phyloP scores from a whole-genome alignment of 2,113 vertebrate species.

The Regulus satrapa region DNA sequence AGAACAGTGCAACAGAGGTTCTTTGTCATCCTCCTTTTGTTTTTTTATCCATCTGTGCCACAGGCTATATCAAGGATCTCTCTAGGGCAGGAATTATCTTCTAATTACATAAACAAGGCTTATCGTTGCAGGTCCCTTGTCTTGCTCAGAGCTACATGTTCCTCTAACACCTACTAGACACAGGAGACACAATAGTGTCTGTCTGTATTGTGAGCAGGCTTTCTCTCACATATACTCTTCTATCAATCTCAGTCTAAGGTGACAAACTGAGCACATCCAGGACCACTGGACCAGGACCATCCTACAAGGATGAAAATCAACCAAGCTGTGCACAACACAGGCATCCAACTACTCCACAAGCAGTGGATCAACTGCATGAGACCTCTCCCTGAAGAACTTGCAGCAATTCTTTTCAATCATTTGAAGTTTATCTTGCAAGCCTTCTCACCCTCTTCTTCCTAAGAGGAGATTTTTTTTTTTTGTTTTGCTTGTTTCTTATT shows the following conservation, averaged over 20 bases:
- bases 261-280: not conserved
- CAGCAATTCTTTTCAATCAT: accelerated
- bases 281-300: not conserved
- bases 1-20: not conserved
- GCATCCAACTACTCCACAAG: not conserved
- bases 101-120: not conserved
- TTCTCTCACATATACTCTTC: not conserved
- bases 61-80: not conserved
- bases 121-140: not conserved
- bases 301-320: not conserved
- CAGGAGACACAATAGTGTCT: not conserved
- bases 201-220: not conserved
- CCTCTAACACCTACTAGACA: not conserved
- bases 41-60: not conserved
- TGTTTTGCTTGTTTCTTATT: not conserved
- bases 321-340: not conserved
- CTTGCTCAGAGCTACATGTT: not conserved
- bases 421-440: not conserved
- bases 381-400: not conserved
- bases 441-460: not conserved
- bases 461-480: not conserved
- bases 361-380: not conserved
- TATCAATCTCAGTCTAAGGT: not conserved
- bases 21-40: not conserved
- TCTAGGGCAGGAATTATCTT: not conserved